Evolutionary conservation across 2,797 vertebrate genomes (phyloP), one percentile per base, ranked within the genome.

Genomic region (Prionace glauca): DNA sequence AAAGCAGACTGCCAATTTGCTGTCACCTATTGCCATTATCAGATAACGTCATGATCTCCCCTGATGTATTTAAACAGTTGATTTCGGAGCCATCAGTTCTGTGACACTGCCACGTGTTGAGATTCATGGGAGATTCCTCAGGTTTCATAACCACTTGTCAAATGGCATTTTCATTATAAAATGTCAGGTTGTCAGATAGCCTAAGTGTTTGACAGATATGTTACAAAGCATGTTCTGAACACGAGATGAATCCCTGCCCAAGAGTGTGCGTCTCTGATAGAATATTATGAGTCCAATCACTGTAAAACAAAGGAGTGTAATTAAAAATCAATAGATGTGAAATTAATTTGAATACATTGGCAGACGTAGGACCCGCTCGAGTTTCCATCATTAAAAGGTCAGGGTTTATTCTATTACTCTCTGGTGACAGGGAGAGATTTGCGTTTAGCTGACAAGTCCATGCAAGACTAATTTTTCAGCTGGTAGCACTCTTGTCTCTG

Each of bases 111-210:
- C 26, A 8, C 36, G 65, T 41, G 62, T 92, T 69, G 90, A 8
- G 62, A 92, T 92, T 92, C 65, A 24, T 67, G 65, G n/a, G 90
- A 92, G 65, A 92, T 92, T 92, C 67, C 90, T 92, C 90, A 67
- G 90, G 11, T 92, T 92, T 91, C 65, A 41, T n/a, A 69, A 22
- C 20, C 90, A 92, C 90, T 67, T 92, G 90, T 92, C 62, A 92
- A 92, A 69, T 69, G 90, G 90, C 65, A 92, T 92, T 92, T 92
- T 92, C 90, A 41, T 92, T 92, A 69, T 24, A 67, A 92, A 69
- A 92, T 36, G 90, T 41, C 90, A 92, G 90, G 1, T n/a, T 92
- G 90, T 92, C 90, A 69, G 90, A 92, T 41, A 67, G 88, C 1
- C 88, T 32, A 62, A 67, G n/a, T 69, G 62, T 69, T 92, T 92